These are phyloP conservation scores for Eciton burchellii DNA, from an alignment of 1,140 invertebrate genomes.

Conservation along the genomic window DNA sequence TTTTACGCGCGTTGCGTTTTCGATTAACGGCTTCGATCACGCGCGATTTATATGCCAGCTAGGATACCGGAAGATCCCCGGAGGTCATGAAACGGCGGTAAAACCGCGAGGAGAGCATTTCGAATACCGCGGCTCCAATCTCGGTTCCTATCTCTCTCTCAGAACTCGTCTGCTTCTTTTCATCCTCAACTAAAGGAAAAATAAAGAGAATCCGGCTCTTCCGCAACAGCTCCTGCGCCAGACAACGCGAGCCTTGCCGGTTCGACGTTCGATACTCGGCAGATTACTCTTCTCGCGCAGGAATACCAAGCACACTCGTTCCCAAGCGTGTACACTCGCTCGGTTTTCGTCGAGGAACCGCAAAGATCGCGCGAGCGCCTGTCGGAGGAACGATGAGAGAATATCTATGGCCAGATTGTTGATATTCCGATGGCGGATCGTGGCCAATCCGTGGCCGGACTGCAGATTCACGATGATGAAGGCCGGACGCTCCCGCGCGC, in stretches of 20 bases:
- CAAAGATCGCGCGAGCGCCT: constrained; percentile 61
- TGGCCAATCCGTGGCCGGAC: constrained; percentile 78
- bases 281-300: constrained; percentile 8
- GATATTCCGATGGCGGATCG: constrained; percentile 80
- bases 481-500: constrained; percentile 70
- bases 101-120: not conserved
- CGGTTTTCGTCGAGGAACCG: too few relatives aligned
- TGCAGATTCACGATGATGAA: constrained; percentile 76
- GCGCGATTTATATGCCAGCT: not conserved
- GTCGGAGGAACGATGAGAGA: constrained; percentile 75
- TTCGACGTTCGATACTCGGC: not conserved
- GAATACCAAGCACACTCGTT: too few relatives aligned
- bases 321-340: too few relatives aligned
- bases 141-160: too few relatives aligned
- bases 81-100: not conserved
- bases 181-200: too few relatives aligned
- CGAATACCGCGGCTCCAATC: not conserved
- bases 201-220: too few relatives aligned
- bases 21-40: not conserved
- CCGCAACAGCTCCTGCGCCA: too few relatives aligned
- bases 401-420: constrained; percentile 77
- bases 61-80: not conserved
- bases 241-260: too few relatives aligned
- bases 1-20: not conserved
- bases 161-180: too few relatives aligned